Evolutionary conservation across 2,888 invertebrate genomes (phyloP), one percentile per base, ranked within the genome.

Genomic region (Agonum fuliginosum): DNA sequence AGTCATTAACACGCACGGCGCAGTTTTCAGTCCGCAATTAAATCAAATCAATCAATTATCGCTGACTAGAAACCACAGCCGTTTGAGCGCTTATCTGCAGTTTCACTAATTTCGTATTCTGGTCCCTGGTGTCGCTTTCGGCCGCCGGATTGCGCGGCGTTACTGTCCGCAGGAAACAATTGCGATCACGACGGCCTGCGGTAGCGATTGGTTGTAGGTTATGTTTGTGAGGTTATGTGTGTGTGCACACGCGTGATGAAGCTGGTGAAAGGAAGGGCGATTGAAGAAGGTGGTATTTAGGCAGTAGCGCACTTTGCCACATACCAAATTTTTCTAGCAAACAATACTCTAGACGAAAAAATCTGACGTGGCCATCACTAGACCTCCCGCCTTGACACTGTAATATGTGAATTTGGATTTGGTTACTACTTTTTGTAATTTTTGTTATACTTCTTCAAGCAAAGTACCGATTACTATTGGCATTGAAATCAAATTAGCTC

Each of bases 1-100:
- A 24, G 8, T 3, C 17, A 46, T 46, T 12, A 2, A 62, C 58
- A 62, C 58, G 58, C 58, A 62, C 30, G 17, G 58, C 30, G 30
- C 30, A 8, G 10, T 0, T 14, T 58, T 8, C 2, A 10, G 14
- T 17, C 58, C 30, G 12, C 17, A 62, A 62, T 62, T 62, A 62
- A 62, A 30, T 62, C 30, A 62, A 62, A 62, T 62, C 58, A 62
- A 62, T 62, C 58, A 62, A 62, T 62, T 62, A 62, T 62, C 5
- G 8, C 1, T 34, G 30, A 62, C 30, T 62, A 62, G 58, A 62
- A 62, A 62, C 30, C 14, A 17, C 5, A 48, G 12, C 41, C 37
- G 37, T 8, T 3, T n/a, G n/a, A n/a, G 37, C 37, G 37, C 3
- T 37, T 37, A 27, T 27, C 27, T 27, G 27, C n/a, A 10, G 37